Evolutionary conservation across 1,140 invertebrate genomes (phyloP).

Genomic region (Polypedilum vanderplanki): DNA sequence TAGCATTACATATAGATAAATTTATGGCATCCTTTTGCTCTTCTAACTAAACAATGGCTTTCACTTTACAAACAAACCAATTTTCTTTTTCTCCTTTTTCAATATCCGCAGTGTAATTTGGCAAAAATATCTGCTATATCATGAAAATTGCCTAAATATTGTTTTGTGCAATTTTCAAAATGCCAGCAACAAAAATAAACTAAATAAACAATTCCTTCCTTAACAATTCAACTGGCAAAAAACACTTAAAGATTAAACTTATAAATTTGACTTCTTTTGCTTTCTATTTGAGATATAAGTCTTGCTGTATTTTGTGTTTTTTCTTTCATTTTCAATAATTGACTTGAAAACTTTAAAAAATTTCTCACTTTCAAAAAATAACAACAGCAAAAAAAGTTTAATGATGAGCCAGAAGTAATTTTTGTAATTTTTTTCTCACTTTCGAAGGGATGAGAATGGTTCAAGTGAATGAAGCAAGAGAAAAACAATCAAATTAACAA

Average conservation of each 20-base stretch:
- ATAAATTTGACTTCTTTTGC: neutral
- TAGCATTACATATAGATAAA: no score
- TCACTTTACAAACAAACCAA: conserved; percentile 19
- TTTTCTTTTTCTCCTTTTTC: neutral
- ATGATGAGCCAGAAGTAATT: no score
- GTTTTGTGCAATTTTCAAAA: neutral
- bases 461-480: neutral
- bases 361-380: no score
- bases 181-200: conserved; percentile 2
- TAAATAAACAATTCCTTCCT: neutral
- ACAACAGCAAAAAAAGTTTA: no score
- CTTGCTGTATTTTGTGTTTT: no score
- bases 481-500: conserved; percentile 28
- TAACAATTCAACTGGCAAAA: neutral
- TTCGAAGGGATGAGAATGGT: no score
- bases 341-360: no score
- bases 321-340: no score
- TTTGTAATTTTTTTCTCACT: no score
- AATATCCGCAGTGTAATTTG: conserved; percentile 27
- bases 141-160: conserved; percentile 19
- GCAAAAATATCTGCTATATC: neutral
- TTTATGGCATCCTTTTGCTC: neutral
- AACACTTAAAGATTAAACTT: conserved; percentile 24
- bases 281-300: neutral
- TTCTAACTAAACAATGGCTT: neutral